phyloP scores from a whole-genome alignment of 2,888 invertebrate species.

The Melanchra persicariae region DNA sequence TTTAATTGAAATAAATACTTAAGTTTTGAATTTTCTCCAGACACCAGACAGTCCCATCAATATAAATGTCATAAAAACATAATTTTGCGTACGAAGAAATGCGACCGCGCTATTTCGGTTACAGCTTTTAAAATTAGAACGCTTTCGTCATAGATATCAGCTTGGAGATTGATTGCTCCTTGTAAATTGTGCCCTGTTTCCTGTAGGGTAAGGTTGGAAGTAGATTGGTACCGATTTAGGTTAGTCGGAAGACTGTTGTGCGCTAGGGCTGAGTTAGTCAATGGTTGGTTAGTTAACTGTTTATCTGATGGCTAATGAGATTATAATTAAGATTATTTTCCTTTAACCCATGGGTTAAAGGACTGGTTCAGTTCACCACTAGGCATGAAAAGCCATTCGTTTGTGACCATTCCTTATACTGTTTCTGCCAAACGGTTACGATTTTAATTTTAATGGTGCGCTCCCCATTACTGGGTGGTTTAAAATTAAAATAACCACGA shows the following conservation, averaged over 20 bases:
- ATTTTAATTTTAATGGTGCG: too few relatives aligned
- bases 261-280: conserved; percentile 18
- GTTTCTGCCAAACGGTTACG: too few relatives aligned
- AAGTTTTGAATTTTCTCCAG: conserved; percentile 30
- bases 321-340: background rate
- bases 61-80: conserved; percentile 64
- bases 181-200: conserved; percentile 35
- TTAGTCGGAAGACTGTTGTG: conserved; percentile 42
- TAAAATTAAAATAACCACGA: too few relatives aligned
- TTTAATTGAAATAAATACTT: background rate
- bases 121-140: conserved; percentile 64
- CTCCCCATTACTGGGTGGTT: too few relatives aligned
- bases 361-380: too few relatives aligned
- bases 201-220: conserved; percentile 1
- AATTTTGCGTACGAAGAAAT: conserved; percentile 56
- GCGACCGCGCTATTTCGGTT: conserved; percentile 61
- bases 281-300: conserved; percentile 16
- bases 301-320: conserved; percentile 2
- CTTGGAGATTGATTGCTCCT: conserved; percentile 21
- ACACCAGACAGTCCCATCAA: conserved; percentile 51
- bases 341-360: too few relatives aligned
- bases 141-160: conserved; percentile 55
- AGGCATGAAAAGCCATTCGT: too few relatives aligned
- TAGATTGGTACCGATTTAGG: conserved; percentile 43
- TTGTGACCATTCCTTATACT: too few relatives aligned